Percentiles rank a stretch among this genome's conserved stretches.
These are phyloP conservation scores for Myotis pilosus DNA, from an alignment of 2,797 vertebrate genomes.

Conservation along the genomic window DNA sequence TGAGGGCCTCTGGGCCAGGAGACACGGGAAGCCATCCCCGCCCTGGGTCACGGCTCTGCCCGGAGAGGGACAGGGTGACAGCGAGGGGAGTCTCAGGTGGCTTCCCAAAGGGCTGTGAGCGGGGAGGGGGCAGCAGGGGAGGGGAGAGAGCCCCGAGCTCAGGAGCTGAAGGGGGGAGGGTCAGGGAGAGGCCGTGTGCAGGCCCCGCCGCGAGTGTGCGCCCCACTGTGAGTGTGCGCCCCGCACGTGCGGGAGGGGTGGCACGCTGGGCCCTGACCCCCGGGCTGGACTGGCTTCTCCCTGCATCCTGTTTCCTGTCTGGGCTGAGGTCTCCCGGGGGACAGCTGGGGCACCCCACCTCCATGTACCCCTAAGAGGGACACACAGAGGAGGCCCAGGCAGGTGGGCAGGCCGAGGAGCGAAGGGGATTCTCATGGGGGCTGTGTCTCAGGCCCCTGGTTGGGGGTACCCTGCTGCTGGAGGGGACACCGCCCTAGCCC, in stretches of 20 bases:
- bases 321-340: not conserved
- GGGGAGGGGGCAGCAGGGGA: not conserved
- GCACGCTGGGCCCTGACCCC: not conserved
- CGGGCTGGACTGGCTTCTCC: accelerated
- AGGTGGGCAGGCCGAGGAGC: accelerated
- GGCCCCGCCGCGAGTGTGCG: accelerated
- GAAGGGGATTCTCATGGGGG: not conserved
- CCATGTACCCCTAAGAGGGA: not conserved
- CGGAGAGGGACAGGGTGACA: not conserved
- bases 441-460: not conserved
- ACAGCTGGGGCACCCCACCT: not conserved
- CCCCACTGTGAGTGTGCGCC: accelerated
- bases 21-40: too few relatives aligned
- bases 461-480: too few relatives aligned
- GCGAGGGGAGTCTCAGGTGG: too few relatives aligned
- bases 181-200: accelerated
- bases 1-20: not conserved
- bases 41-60: accelerated
- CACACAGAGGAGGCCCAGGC: not conserved
- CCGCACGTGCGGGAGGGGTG: accelerated
- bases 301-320: not conserved
- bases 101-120: not conserved
- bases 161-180: accelerated
- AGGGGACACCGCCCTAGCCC: not conserved
- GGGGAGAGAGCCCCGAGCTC: not conserved